Conservation (phyloP, 2,113 vertebrate species). For the Xenus cinereus region DNA sequence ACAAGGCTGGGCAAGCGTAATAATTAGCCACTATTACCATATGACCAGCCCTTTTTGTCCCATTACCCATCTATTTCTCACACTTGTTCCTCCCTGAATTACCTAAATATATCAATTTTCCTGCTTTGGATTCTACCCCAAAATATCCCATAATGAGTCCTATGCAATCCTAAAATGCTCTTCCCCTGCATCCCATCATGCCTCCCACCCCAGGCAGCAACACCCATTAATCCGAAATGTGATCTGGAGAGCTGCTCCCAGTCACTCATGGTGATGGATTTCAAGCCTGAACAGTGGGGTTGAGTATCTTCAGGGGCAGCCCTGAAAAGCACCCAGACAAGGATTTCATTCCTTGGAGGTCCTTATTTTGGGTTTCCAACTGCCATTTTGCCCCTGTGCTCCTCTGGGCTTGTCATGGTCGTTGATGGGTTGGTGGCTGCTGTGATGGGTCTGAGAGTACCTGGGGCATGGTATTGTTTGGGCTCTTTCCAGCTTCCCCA, state of each 20-base stretch:
- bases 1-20: neutral
- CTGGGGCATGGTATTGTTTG: neutral
- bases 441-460: neutral
- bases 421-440: neutral
- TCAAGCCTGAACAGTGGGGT: neutral
- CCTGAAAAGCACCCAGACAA: neutral
- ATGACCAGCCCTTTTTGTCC: neutral
- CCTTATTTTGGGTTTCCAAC: neutral
- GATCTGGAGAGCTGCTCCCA: neutral
- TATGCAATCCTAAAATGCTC: neutral
- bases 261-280: neutral
- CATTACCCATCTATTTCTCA: neutral
- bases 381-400: neutral
- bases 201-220: neutral
- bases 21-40: neutral
- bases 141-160: neutral
- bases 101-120: neutral
- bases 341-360: neutral
- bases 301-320: neutral
- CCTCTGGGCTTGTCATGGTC: neutral
- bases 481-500: neutral
- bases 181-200: neutral
- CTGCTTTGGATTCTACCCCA: neutral
- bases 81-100: neutral
- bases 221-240: neutral